Percentiles rank a stretch among this genome's conserved stretches.
phyloP scores from a whole-genome alignment of 2,797 vertebrate species.

The Euthynnus affinis region DNA sequence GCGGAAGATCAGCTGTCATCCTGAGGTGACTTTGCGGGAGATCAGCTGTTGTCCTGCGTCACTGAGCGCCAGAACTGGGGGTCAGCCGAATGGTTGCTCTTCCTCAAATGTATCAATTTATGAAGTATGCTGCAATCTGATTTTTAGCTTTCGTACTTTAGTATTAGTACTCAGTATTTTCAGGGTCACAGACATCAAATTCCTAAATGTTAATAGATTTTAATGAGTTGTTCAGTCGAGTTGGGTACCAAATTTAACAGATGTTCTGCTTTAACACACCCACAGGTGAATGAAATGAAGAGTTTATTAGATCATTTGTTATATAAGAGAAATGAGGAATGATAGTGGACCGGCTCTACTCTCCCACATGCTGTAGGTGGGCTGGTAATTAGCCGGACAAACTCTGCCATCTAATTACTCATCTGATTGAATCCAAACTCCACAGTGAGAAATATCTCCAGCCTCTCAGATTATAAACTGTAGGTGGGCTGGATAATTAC shows the following conservation, averaged over 20 bases:
- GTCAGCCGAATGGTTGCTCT: no score
- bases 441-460: conserved; percentile 8
- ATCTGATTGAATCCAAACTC: conserved; percentile 20
- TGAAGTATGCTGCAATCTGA: no score
- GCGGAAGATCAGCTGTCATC: no score
- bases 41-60: no score
- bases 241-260: not conserved
- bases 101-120: no score
- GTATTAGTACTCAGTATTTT: not conserved
- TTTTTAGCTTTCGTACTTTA: not conserved
- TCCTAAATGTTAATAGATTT: conserved; percentile 5
- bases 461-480: not conserved
- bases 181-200: not conserved
- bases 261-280: conserved; percentile 10
- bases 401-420: conserved; percentile 35
- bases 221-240: not conserved
- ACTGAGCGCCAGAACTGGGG: no score
- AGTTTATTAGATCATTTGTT: not conserved
- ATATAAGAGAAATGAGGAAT: conserved; percentile 2
- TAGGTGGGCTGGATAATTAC: conserved; percentile 9
- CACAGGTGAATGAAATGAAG: conserved; percentile 1
- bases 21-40: no score
- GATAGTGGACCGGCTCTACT: not conserved
- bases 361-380: conserved; percentile 9
- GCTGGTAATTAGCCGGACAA: conserved; percentile 42